Conservation (phyloP, 1,140 invertebrate species). For the Lineus longissimus region DNA sequence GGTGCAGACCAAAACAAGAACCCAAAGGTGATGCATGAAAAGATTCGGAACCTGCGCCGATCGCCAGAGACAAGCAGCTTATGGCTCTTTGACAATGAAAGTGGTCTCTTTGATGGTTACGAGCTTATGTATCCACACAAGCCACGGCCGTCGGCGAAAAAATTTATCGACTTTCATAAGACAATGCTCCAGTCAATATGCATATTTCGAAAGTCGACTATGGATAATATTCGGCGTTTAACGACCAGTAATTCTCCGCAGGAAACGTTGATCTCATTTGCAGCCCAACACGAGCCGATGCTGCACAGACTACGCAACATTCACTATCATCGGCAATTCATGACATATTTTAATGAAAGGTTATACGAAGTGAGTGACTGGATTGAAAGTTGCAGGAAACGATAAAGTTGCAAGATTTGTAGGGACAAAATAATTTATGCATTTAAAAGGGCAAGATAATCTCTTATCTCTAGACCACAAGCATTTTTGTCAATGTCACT, state of each 20-base stretch:
- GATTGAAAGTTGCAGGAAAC: background rate
- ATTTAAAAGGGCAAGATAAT: too few species aligned
- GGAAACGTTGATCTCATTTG: constrained; percentile 5
- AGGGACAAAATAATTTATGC: too few species aligned
- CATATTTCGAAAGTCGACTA: constrained; percentile 45
- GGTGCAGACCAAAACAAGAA: constrained; percentile 47
- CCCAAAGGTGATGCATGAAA: constrained; percentile 44
- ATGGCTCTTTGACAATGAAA: constrained; percentile 56
- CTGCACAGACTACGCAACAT: background rate
- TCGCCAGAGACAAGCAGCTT: constrained; percentile 38
- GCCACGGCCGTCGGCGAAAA: constrained; percentile 18
- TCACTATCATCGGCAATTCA: background rate
- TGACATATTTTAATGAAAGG: background rate
- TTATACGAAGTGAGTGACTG: constrained; percentile 1
- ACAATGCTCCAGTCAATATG: constrained; percentile 49
- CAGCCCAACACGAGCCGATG: background rate
- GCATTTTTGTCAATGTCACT: too few species aligned
- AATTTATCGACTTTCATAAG: constrained; percentile 47
- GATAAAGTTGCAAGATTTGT: too few species aligned
- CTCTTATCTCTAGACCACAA: too few species aligned
- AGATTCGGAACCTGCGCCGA: constrained; percentile 52
- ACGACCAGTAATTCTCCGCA: background rate
- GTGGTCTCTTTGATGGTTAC: constrained; percentile 53
- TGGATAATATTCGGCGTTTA: constrained; percentile 28
- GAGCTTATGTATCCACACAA: constrained; percentile 40